Evolutionary conservation across 2,113 vertebrate genomes (phyloP), one percentile per base, ranked within the genome.

Genomic region (Perca flavescens): DNA sequence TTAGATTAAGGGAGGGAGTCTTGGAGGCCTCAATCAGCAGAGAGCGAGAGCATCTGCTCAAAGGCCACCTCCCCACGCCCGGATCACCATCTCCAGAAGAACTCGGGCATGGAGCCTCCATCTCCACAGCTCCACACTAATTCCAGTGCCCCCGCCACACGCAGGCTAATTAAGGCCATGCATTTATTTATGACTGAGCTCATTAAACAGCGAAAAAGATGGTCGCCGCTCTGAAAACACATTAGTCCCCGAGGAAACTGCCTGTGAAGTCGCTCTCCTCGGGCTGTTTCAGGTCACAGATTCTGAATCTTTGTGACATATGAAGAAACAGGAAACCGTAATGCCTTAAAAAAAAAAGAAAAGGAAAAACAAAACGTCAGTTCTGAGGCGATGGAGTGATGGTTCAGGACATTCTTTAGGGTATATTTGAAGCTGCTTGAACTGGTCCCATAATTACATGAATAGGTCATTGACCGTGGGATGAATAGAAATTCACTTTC

Each of bases 121-220:
- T 90, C 85, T 91, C 90, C 85, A 52, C 76, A 84, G 89, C 80
- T 84, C 85, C 90, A 79, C 88, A 56, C 89, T 89, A 90, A 91
- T 92, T 87, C 89, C 86, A 82, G 80, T 84, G 83, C 87, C 87
- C 91, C 90, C 83, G 81, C 86, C 89, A 92, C 92, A 94, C 87
- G 66, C 92, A 90, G 92, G 92, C 93, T 95, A 96, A 96, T 95
- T 95, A 95, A 92, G 93, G 92, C 87, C 93, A 95, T 95, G 93
- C 94, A 94, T 96, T 95, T 95, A 95, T 96, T 96, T 95, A 94
- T 94, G 94, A 95, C 92, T 83, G 90, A 86, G 93, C 94, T 95
- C 94, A 93, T 94, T 95, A 94, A 86, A 87, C 89, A 91, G 88
- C 61, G 85, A 86, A 92, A 91, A 89, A 91, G 90, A 93, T 92